Conservation (phyloP, 2,113 vertebrate genomes). For the Oryzias woworae region DNA sequence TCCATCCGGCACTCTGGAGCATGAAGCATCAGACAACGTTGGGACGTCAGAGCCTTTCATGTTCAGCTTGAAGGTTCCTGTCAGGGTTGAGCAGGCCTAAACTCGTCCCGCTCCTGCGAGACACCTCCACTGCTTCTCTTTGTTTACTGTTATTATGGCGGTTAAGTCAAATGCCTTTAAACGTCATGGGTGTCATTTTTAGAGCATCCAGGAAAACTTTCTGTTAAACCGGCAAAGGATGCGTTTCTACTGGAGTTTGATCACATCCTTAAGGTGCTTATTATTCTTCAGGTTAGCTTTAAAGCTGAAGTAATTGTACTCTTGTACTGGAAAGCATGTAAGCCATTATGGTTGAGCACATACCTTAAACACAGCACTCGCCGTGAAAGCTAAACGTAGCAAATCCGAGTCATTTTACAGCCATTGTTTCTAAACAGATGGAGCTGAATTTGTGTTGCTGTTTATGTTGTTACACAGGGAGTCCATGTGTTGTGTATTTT, state of each 20-base stretch:
- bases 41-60: constrained; percentile 74
- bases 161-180: constrained; percentile 36
- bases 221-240: constrained; percentile 7
- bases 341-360: constrained; percentile 7
- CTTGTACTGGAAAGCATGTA: constrained; percentile 11
- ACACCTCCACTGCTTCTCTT: constrained; percentile 20
- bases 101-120: constrained; percentile 48
- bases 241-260: constrained; percentile 16
- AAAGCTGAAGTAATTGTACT: constrained; percentile 22
- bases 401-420: constrained; percentile 8
- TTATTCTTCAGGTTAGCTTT: constrained; percentile 34
- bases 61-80: constrained; percentile 70
- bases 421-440: constrained; percentile 29
- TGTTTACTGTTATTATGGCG: constrained; percentile 27
- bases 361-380: constrained; percentile 27
- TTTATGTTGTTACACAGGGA: constrained; percentile 1
- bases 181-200: constrained; percentile 15
- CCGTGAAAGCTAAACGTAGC: constrained; percentile 19
- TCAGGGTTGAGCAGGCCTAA: constrained; percentile 64
- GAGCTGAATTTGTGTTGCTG: constrained; percentile 31
- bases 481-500: too few relatives aligned
- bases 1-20: constrained; percentile 43
- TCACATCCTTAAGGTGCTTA: constrained; percentile 17
- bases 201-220: constrained; percentile 21
- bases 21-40: constrained; percentile 59